Evolutionary conservation across 2,888 invertebrate species (phyloP).

Genomic region (Microplitis deprimator): DNA sequence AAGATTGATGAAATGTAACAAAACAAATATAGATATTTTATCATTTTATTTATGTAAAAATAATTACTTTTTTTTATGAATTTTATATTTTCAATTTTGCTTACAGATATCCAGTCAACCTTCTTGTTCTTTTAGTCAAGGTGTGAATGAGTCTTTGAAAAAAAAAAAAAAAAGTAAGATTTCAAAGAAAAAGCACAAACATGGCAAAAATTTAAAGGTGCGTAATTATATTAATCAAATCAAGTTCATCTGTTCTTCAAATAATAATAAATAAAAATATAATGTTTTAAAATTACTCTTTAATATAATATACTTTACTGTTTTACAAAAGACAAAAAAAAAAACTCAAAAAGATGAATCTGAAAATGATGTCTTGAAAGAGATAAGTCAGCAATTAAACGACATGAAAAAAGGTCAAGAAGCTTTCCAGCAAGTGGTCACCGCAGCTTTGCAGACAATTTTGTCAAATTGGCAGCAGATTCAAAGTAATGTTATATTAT

Average conservation of each 20-base stretch:
- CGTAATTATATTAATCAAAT: neutral
- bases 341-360: neutral
- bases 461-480: conserved; percentile 1
- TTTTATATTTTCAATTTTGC: too few relatives aligned
- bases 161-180: neutral
- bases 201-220: neutral
- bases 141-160: neutral
- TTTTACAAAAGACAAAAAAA: neutral
- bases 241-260: neutral
- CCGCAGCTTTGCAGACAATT: neutral
- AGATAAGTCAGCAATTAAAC: neutral
- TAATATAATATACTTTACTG: neutral
- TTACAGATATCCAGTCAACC: neutral
- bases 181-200: neutral
- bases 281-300: neutral
- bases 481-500: neutral
- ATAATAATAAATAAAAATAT: neutral
- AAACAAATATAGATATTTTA: neutral
- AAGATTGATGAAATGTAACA: neutral
- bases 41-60: too few relatives aligned
- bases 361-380: neutral
- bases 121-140: neutral
- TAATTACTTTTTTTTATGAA: too few relatives aligned
- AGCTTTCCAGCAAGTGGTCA: neutral
- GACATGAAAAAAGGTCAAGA: neutral